Conservation (phyloP, 1,140 invertebrate genomes). For the Platorchestia sp. region DNA sequence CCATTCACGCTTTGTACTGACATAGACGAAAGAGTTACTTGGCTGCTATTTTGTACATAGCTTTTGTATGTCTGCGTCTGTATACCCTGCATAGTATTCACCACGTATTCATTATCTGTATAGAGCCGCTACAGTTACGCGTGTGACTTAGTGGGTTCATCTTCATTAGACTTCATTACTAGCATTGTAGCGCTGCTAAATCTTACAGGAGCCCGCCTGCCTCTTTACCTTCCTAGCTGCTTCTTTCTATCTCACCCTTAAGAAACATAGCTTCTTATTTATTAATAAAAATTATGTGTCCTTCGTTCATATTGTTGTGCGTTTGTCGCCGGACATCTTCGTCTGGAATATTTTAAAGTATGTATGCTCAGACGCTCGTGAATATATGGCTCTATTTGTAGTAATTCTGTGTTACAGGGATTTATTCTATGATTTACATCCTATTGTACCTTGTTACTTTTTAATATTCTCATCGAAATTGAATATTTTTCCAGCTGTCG, state of each 20-base stretch:
- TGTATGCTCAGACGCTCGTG: background rate
- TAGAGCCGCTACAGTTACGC: background rate
- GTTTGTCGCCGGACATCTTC: background rate
- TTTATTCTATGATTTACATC: background rate
- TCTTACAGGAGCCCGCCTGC: background rate
- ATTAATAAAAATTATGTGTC: background rate
- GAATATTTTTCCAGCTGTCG: background rate
- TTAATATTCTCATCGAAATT: background rate
- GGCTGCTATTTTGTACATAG: conserved; percentile 7
- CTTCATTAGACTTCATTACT: conserved; percentile 14
- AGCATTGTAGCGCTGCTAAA: background rate
- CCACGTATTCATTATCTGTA: background rate
- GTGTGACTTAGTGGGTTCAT: background rate
- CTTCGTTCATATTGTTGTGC: background rate
- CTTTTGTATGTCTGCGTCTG: conserved; percentile 34
- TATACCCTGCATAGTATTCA: background rate
- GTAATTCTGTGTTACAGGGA: background rate
- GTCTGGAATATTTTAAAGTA: background rate
- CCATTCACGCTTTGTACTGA: conserved; percentile 14
- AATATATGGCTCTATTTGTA: background rate
- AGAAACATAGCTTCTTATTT: background rate
- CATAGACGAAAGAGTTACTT: background rate
- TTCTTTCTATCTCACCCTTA: background rate
- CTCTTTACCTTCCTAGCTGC: background rate
- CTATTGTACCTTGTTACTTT: background rate